These are phyloP conservation scores for Centroberyx gerrardi DNA, from an alignment of 2,797 vertebrate genomes.

Conservation along the genomic window DNA sequence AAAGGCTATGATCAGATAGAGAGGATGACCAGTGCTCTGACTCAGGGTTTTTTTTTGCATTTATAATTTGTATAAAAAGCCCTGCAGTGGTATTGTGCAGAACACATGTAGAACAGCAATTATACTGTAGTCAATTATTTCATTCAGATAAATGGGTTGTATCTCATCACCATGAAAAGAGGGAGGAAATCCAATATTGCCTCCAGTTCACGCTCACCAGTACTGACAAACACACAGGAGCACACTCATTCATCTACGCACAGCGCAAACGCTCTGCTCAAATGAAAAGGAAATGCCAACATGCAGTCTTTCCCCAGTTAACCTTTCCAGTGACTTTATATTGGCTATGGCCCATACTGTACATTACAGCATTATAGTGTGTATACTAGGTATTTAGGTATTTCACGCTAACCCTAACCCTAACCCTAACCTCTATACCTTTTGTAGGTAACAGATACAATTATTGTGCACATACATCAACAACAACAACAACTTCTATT, in stretches of 20 bases:
- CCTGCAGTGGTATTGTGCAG: slow-evolving; percentile 36
- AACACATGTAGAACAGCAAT: slow-evolving; percentile 40
- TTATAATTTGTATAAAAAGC: slow-evolving; percentile 32
- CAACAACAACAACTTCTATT: too few species aligned
- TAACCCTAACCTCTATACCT: too few species aligned
- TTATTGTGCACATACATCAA: background rate
- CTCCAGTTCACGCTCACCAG: slow-evolving; percentile 7
- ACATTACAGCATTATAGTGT: slow-evolving; percentile 18
- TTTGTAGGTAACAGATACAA: too few species aligned
- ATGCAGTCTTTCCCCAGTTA: background rate
- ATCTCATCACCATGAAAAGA: slow-evolving; percentile 33
- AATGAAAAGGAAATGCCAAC: background rate
- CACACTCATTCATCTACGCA: background rate
- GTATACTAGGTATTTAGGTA: background rate
- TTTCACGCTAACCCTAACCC: too few species aligned
- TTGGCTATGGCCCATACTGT: background rate
- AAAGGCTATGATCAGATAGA: slow-evolving; percentile 26
- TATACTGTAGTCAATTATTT: slow-evolving; percentile 50
- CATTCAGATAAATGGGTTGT: slow-evolving; percentile 47
- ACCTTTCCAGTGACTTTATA: background rate
- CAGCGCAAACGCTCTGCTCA: background rate
- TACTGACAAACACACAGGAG: background rate
- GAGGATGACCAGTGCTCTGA: slow-evolving; percentile 1
- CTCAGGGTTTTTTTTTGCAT: slow-evolving; percentile 1
- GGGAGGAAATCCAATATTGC: slow-evolving; percentile 14